These are phyloP conservation scores for Etheostoma spectabile DNA, from an alignment of 2,113 vertebrate species.

Conservation along the genomic window DNA sequence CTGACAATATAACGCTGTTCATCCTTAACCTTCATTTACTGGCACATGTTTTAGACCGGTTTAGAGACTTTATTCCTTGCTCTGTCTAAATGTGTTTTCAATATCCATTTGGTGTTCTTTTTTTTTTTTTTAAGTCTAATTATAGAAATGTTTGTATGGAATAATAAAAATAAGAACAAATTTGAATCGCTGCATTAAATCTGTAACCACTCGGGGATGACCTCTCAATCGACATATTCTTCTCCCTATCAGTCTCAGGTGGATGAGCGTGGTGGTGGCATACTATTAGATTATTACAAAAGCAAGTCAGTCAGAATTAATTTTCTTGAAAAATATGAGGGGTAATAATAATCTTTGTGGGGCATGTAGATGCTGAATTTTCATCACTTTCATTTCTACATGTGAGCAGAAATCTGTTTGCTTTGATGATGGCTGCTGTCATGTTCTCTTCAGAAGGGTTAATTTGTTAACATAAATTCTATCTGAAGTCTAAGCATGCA, in stretches of 20 bases:
- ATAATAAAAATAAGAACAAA: slow-evolving; percentile 65
- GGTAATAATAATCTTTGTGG: slow-evolving; percentile 76
- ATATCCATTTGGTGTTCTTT: not conserved
- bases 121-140: slow-evolving; percentile 49
- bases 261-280: slow-evolving; percentile 79
- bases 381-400: slow-evolving; percentile 56
- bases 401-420: slow-evolving; percentile 43
- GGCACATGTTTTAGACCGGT: not conserved
- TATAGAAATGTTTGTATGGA: slow-evolving; percentile 57
- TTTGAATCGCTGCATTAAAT: slow-evolving; percentile 78
- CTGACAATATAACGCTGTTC: slow-evolving; percentile 23
- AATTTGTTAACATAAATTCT: slow-evolving; percentile 30
- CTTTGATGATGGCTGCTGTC: slow-evolving; percentile 43
- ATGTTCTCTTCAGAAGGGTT: not conserved
- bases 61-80: not conserved
- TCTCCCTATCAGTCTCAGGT: slow-evolving; percentile 81
- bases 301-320: slow-evolving; percentile 85
- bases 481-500: slow-evolving; percentile 22
- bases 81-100: not conserved
- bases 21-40: slow-evolving; percentile 10
- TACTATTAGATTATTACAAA: slow-evolving; percentile 85
- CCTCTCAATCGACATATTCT: slow-evolving; percentile 79
- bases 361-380: slow-evolving; percentile 69
- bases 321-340: slow-evolving; percentile 82
- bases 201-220: slow-evolving; percentile 50